A percentile compares a stretch with the other conserved stretches of the same genome.
These are phyloP conservation scores for Athene cunicularia DNA, from an alignment of 2,113 vertebrate genomes.

Conservation along the genomic window DNA sequence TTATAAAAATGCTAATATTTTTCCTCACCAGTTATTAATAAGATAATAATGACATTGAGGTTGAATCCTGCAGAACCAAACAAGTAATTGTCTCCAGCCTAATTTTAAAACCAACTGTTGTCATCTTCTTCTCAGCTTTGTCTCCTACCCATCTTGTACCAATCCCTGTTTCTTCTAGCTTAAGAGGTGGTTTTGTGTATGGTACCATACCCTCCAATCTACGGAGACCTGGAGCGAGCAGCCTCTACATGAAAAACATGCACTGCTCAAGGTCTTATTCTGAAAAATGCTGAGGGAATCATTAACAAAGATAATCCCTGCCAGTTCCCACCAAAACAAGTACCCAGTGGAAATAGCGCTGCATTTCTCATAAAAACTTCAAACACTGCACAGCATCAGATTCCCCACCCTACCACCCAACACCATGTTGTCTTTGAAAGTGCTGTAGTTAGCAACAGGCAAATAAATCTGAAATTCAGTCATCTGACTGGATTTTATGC, in stretches of 20 bases:
- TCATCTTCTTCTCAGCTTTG: neutral
- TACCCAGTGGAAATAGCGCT: neutral
- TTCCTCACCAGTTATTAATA: neutral
- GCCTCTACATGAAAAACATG: neutral
- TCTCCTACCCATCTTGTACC: neutral
- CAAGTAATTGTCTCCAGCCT: neutral
- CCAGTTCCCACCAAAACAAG: neutral
- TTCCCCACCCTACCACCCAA: neutral
- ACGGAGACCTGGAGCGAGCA: neutral
- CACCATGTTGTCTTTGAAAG: rapidly evolving
- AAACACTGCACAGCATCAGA: neutral
- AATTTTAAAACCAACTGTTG: neutral
- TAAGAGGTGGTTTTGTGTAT: neutral
- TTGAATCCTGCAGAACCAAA: neutral
- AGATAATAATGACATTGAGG: neutral
- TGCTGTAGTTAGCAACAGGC: neutral
- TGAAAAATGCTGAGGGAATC: neutral
- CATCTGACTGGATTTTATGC: neutral
- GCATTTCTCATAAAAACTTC: neutral
- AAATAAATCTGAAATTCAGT: neutral
- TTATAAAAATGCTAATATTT: neutral
- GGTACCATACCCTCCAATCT: neutral
- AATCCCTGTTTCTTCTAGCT: neutral
- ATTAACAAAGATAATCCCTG: neutral
- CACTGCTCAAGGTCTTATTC: neutral